Evolutionary conservation across 2,797 vertebrate species (phyloP), one percentile per base, ranked within the genome.

Genomic region (Pipistrellus pygmaeus): DNA sequence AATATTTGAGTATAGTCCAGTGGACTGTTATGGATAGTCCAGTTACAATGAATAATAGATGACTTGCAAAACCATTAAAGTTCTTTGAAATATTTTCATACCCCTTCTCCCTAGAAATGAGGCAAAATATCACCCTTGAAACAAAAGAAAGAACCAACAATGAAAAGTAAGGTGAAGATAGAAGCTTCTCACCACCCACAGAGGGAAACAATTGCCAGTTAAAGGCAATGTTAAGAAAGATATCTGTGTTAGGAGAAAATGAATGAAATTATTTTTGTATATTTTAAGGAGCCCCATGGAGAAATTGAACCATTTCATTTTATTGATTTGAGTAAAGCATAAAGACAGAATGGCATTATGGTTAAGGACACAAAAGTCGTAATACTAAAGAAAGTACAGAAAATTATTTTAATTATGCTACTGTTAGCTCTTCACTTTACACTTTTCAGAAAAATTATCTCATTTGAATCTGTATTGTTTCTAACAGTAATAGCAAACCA

Each of bases 321-420:
- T 41, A 83, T 25, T 90, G 38, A 91, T 90, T 85, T 94, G 51
- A 95, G 64, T 23, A 85, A 87, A 85, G 7, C 20, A 38, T 91
- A 68, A 82, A 85, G n/a, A 46, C 11, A 38, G 14, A 75, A 57
- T 71, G 9, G 8, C 13, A 11, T 71, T 78, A 69, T 83, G 46
- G 25, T 60, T 85, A 60, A 97, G n/a, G 30, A 76, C 20, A 62
- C 35, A 32, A 38, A 72, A 91, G 32, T 60, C 66, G 80, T n/a
- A 82, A n/a, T 84, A 60, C 38, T 14, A 25, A 46, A 48, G n/a
- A 85, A 23, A 77, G 3, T 46, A 57, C 51, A 85, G 55, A 78
- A 77, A 80, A 55, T 35, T 5, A n/a, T 88, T 90, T 90, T 35
- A 90, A 55, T 72, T 83, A 88, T 35, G 18, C 8, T 38, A 0